A percentile compares a stretch with the other conserved stretches of the same genome.
Evolutionary conservation across 2,888 invertebrate genomes (phyloP).

Genomic region (Tricholauxania praeusta): DNA sequence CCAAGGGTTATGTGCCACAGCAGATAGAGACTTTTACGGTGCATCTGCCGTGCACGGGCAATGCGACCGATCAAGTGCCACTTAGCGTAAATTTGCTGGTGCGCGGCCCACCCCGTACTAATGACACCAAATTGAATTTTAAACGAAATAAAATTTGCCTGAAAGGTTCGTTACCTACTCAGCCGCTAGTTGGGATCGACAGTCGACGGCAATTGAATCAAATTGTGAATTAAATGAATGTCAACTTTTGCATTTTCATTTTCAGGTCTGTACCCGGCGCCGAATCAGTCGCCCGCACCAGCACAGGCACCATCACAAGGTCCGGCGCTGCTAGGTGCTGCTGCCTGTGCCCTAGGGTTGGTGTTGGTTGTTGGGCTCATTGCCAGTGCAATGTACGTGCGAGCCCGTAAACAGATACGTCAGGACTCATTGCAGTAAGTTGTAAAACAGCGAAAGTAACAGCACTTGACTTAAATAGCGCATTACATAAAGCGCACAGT

Average conservation of each 20-base stretch:
- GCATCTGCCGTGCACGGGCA: constrained; percentile 85
- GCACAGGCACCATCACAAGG: constrained; percentile 74
- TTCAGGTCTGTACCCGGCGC: constrained; percentile 70
- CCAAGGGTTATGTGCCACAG: constrained; percentile 82
- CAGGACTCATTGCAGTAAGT: constrained; percentile 68
- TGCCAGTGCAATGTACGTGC: constrained; percentile 67
- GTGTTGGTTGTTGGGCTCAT: constrained; percentile 65
- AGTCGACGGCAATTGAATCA: constrained; percentile 14
- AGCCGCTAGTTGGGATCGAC: no score
- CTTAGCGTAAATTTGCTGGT: constrained; percentile 86
- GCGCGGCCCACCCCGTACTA: constrained; percentile 78
- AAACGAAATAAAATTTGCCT: constrained; percentile 89
- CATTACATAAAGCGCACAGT: not conserved
- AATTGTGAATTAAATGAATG: constrained; percentile 13
- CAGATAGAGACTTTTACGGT: constrained; percentile 83
- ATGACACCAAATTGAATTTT: constrained; percentile 81
- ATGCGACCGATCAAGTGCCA: constrained; percentile 83
- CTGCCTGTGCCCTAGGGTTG: constrained; percentile 80
- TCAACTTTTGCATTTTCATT: constrained; percentile 34
- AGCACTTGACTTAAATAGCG: not conserved
- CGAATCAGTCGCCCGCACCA: constrained; percentile 79
- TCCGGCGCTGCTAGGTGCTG: constrained; percentile 82
- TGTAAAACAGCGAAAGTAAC: not conserved
- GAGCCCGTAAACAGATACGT: constrained; percentile 66
- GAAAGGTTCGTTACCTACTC: constrained; percentile 72